Evolutionary conservation across 2,888 invertebrate genomes (phyloP).

Genomic region (Mythimna vitellina): DNA sequence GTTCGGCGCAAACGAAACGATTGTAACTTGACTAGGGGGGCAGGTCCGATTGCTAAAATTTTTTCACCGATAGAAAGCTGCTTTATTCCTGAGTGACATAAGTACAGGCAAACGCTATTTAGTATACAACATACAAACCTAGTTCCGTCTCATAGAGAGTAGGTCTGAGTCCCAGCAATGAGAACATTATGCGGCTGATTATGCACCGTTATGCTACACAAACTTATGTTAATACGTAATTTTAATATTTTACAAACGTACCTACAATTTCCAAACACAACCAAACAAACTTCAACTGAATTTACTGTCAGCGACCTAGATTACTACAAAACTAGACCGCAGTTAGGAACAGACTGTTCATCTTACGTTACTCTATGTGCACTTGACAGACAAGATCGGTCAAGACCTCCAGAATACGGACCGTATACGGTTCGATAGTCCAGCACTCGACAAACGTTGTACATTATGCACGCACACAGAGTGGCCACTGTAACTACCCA

Average conservation of each 20-base stretch:
- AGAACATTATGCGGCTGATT: too few relatives aligned
- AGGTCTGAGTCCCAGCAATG: too few relatives aligned
- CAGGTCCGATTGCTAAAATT: too few relatives aligned
- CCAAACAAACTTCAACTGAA: not conserved
- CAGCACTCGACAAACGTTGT: conserved; percentile 8
- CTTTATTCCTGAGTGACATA: too few relatives aligned
- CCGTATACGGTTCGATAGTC: not conserved
- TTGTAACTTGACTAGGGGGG: too few relatives aligned
- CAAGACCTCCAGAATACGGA: not conserved
- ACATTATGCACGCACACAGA: conserved; percentile 50
- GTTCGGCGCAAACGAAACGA: too few relatives aligned
- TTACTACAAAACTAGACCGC: conserved; percentile 9
- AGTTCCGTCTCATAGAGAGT: too few relatives aligned
- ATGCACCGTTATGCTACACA: too few relatives aligned
- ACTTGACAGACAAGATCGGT: not conserved
- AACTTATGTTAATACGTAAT: too few relatives aligned
- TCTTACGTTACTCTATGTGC: not conserved
- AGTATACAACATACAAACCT: too few relatives aligned
- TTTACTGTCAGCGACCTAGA: not conserved
- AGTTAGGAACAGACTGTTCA: not conserved
- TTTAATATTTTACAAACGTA: not conserved
- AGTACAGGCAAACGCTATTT: too few relatives aligned
- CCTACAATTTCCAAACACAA: not conserved
- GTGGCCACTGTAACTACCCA: conserved; percentile 49
- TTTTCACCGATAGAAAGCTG: too few relatives aligned